Base-by-base conservation (phyloP, 2,113 vertebrate genomes). In the Ophthalmolycus amberensis region DNA sequence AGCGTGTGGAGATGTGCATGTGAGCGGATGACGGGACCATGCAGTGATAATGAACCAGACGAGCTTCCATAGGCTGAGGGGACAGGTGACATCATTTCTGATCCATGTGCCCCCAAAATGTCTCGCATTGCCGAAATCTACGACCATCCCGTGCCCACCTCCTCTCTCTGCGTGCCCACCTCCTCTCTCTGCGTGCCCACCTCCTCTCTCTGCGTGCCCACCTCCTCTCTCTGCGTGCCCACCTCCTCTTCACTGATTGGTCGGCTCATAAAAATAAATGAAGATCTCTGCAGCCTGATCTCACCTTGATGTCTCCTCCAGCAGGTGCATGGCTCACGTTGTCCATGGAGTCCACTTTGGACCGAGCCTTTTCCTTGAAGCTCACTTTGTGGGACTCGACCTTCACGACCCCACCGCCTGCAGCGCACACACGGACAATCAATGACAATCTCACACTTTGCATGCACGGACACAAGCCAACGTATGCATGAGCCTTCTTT, bases 331-430 rank as follows among this genome's bases (percentile, higher is more conserved):
- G 96, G 69, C 96, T 96, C 90, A 96, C 90, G 0, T 96, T 97
- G 86, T 99, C 98, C 87, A 96, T 92, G 7, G 97, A 97, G 1
- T 96, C 95, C 88, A 97, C 96, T 85, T 99, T 99, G 42, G 97
- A 95, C 77, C 97, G 96, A 63, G 96, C 96, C 91, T 98, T 97
- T 83, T 97, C 97, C 92, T 96, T 98, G 75, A 96, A 96, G 93
- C 94, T 97, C 88, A 97, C 78, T 90, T 98, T 99, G 93, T 96
- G 97, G 71, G 96, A 96, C 88, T 98, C 97, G 0, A 97, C 96
- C 94, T 99, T 99, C 85, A 97, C 92, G 0, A 96, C 96, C 6
- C 97, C 97, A 46, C 97, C 97, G 0, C 98, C 98, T 99, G 78
- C 27, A 85, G 88, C 42, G 79, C 59, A 91, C 40, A 83, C 0